These are phyloP conservation scores for Umimayanthus kanabou DNA, from an alignment of 92 coral and sea anemone genomes.

Conservation along the genomic window DNA sequence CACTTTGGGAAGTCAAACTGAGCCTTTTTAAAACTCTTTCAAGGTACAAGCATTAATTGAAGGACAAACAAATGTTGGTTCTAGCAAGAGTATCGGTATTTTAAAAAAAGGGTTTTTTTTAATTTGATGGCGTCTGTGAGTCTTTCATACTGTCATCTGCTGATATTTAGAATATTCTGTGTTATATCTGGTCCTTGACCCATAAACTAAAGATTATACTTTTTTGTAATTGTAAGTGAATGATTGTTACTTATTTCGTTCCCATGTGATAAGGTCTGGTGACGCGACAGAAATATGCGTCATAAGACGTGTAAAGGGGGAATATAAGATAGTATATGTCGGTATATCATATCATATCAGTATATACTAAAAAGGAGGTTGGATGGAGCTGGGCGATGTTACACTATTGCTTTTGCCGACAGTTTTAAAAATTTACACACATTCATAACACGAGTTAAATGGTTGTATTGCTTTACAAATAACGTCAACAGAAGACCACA, in stretches of 20 bases:
- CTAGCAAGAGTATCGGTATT: neutral
- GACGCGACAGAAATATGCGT: neutral
- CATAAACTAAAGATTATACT: neutral
- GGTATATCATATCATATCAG: neutral
- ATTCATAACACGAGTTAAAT: neutral
- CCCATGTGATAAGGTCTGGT: neutral
- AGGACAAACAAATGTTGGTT: neutral
- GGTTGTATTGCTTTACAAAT: neutral
- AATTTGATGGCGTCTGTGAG: neutral
- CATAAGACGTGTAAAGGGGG: neutral
- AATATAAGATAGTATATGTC: neutral
- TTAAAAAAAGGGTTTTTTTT: too few relatives aligned
- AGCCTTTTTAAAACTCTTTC: neutral
- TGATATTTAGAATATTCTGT: too few relatives aligned
- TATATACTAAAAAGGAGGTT: neutral
- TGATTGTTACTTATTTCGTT: neutral
- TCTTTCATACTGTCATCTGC: neutral
- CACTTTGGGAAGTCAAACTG: neutral
- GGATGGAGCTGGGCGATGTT: too few relatives aligned
- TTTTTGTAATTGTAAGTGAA: neutral
- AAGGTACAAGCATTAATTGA: neutral
- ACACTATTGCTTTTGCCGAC: neutral
- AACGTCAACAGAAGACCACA: neutral
- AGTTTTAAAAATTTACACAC: neutral
- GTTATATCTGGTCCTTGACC: neutral